These are phyloP conservation scores for Lindbergichthys nudifrons DNA, from an alignment of 2,797 vertebrate genomes.

Conservation along the genomic window DNA sequence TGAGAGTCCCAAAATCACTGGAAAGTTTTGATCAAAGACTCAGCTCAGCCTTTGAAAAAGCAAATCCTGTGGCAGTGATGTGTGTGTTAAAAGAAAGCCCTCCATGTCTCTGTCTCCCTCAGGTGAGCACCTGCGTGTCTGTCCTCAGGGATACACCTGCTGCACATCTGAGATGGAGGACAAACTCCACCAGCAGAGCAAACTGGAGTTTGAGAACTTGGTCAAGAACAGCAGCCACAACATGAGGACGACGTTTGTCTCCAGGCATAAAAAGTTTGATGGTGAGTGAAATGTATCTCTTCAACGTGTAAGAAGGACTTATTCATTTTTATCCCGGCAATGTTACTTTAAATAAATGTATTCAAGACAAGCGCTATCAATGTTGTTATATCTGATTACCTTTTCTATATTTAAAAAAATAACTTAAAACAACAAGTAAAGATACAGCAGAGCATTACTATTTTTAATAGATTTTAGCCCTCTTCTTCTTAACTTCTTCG, in stretches of 20 bases:
- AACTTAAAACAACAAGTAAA: conserved; percentile 10
- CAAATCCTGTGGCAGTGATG: conserved; percentile 45
- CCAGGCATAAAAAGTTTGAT: conserved; percentile 96
- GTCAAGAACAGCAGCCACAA: conserved; percentile 92
- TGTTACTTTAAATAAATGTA: conserved; percentile 7
- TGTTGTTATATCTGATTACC: conserved; percentile 29
- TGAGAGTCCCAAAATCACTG: conserved; percentile 64
- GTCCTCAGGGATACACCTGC: conserved; percentile 97
- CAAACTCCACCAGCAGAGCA: conserved; percentile 92
- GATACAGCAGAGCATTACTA: neutral
- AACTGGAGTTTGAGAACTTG: conserved; percentile 93
- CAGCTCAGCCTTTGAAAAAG: conserved; percentile 53
- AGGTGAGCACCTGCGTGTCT: conserved; percentile 97
- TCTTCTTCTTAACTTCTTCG: neutral
- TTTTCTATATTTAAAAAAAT: conserved; percentile 33
- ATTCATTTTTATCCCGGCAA: neutral
- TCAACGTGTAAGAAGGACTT: conserved; percentile 3
- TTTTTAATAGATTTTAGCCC: neutral
- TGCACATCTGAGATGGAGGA: conserved; percentile 98
- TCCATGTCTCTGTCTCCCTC: conserved; percentile 62
- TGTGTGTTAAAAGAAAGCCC: conserved; percentile 48
- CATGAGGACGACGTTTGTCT: conserved; percentile 91
- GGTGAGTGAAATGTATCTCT: conserved; percentile 83
- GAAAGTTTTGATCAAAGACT: conserved; percentile 69
- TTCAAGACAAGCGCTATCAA: conserved; percentile 20